Conservation (phyloP, 2,113 vertebrate species). For the Jaculus jaculus region DNA sequence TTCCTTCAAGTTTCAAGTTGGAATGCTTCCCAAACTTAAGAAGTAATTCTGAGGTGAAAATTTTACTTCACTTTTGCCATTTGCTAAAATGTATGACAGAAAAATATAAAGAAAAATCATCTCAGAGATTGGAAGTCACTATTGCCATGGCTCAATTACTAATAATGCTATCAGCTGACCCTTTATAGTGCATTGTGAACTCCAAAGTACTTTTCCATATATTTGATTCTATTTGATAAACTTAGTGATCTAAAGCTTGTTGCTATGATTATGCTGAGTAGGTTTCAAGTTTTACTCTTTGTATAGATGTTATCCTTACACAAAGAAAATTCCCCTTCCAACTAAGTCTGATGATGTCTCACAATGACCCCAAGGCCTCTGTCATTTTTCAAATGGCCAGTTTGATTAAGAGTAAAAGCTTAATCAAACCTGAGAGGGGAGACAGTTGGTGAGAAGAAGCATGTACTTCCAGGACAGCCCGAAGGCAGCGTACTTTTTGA, state of each 20-base stretch:
- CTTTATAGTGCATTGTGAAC: conserved; percentile 5
- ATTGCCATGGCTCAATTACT: not conserved
- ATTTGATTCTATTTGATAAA: not conserved
- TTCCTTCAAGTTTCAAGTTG: not conserved
- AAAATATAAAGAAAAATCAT: conserved; percentile 44
- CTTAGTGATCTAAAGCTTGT: not conserved
- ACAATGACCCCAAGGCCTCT: not conserved
- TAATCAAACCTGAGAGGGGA: not conserved
- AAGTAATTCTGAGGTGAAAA: conserved; percentile 59
- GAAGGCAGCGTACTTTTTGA: not conserved
- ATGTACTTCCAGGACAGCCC: not conserved
- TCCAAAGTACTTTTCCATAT: not conserved
- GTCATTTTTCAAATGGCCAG: not conserved
- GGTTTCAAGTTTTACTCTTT: not conserved
- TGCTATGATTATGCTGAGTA: not conserved
- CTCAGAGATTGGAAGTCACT: not conserved
- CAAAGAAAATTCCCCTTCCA: not conserved
- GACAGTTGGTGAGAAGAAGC: not conserved
- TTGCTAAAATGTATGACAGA: conserved; percentile 46
- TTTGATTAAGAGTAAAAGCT: not conserved
- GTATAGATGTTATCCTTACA: not conserved
- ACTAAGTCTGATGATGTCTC: not conserved
- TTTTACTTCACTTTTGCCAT: conserved; percentile 40
- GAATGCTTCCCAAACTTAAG: conserved; percentile 27
- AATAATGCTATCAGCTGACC: not conserved